Conservation (phyloP, 2,888 invertebrate genomes). For the Drosophila cyrtoloma region DNA sequence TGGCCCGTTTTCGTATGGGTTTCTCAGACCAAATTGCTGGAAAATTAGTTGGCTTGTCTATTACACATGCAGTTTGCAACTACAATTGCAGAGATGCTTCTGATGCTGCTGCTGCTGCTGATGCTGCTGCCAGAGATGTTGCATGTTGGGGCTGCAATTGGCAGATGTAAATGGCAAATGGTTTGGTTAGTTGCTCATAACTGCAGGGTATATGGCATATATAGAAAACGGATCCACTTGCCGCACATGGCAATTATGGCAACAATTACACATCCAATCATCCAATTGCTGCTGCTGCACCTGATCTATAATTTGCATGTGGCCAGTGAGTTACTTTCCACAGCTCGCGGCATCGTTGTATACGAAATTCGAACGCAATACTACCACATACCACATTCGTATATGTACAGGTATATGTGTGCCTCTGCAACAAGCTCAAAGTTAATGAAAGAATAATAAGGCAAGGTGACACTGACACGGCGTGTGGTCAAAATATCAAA, state of each 20-base stretch:
- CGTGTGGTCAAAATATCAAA: conserved; percentile 58
- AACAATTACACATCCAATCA: conserved; percentile 64
- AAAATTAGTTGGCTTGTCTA: conserved; percentile 79
- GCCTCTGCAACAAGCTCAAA: conserved; percentile 37
- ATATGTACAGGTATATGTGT: not conserved
- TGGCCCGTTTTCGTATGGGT: conserved; percentile 53
- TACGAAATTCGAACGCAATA: conserved; percentile 32
- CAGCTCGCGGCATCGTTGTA: conserved; percentile 72
- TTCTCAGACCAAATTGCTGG: conserved; percentile 76
- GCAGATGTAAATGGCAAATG: conserved; percentile 65
- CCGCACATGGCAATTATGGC: conserved; percentile 73
- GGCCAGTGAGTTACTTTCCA: conserved; percentile 79
- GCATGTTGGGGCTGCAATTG: conserved; percentile 62
- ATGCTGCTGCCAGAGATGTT: conserved; percentile 43
- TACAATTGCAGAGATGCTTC: conserved; percentile 54
- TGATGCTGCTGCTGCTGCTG: conserved; percentile 13
- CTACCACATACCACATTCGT: not conserved
- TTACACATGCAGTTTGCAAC: conserved; percentile 73
- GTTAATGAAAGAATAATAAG: conserved; percentile 79
- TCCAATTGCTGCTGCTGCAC: conserved; percentile 65
- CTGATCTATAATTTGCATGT: conserved; percentile 77
- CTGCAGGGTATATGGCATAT: conserved; percentile 72
- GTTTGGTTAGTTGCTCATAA: conserved; percentile 77
- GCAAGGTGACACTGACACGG: conserved; percentile 69
- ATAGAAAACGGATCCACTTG: conserved; percentile 74